Evolutionary conservation across 2,797 vertebrate species (phyloP).

Genomic region (Sebastes iracundus): DNA sequence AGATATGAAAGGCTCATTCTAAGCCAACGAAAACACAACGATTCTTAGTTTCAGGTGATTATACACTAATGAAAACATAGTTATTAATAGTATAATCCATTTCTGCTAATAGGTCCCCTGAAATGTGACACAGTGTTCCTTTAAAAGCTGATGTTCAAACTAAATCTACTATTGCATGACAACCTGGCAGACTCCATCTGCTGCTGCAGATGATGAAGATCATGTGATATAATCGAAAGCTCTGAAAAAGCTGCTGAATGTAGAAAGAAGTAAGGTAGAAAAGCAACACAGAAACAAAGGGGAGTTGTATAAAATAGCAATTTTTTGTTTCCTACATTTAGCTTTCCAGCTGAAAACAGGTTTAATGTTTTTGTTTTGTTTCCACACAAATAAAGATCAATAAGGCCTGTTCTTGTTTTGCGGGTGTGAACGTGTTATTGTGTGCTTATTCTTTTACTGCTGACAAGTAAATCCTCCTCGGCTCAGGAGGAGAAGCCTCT

Average conservation of each 20-base stretch:
- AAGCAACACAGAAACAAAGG: background rate
- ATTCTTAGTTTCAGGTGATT: too few relatives aligned
- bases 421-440: background rate
- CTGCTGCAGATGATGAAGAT: background rate
- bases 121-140: background rate
- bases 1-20: too few relatives aligned
- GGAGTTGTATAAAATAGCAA: background rate
- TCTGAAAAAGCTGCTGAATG: background rate
- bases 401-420: background rate
- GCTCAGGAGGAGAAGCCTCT: constrained; percentile 8
- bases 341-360: background rate
- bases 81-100: too few relatives aligned
- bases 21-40: too few relatives aligned
- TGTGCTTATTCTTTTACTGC: constrained; percentile 8
- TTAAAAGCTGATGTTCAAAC: background rate
- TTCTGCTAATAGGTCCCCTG: too few relatives aligned
- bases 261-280: background rate
- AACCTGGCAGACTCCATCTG: background rate
- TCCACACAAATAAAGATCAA: background rate
- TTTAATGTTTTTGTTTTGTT: background rate
- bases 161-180: background rate
- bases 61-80: too few relatives aligned
- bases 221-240: background rate
- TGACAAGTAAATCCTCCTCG: constrained; percentile 11
- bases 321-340: background rate